Base-by-base conservation (phyloP, 1,140 invertebrate species). In the Phortica variegata region DNA sequence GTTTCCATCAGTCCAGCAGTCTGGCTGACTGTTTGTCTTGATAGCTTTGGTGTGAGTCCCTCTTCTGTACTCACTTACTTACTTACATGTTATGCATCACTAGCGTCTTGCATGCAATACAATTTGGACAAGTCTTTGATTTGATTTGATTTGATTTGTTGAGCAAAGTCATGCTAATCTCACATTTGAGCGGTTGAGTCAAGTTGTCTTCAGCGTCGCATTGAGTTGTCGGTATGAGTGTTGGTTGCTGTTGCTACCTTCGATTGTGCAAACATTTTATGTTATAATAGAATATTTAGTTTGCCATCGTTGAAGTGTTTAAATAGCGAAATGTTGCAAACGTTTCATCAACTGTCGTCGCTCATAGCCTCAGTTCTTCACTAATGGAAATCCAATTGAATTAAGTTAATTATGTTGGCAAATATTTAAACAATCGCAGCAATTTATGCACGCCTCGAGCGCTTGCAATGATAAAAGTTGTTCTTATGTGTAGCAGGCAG, bases 351-450 rank as follows among this genome's bases (percentile, higher is more conserved):
- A n/a, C n/a, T n/a, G n/a, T n/a, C n/a, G n/a, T n/a, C n/a, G n/a
- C n/a, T n/a, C n/a, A n/a, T n/a, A n/a, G n/a, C n/a, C n/a, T n/a
- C n/a, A n/a, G 26, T 6, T 45, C 45, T 50, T 23, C 56, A 50
- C 58, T 71, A 61, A 68, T 72, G 68, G 60, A 72, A 69, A 73
- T 60, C 65, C 57, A 72, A 73, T 73, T 73, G 63, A 72, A 73
- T 73, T 73, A 73, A 73, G 69, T 73, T 73, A 73, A 73, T 73
- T 69, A 73, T 69, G 69, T 69, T 57, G 59, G 65, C 68, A 73
- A 73, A 73, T 72, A 73, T 73, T 72, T 72, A 73, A 65, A 69
- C 69, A 73, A 72, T 72, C 55, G 59, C 59, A 33, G 58, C 61
- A 62, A 68, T 70, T 66, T 68, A 68, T 68, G 49, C 54, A 54